A percentile compares a stretch with the other conserved stretches of the same genome.
phyloP scores from a whole-genome alignment of 2,888 invertebrate genomes.

The Rhodophaea formosa region DNA sequence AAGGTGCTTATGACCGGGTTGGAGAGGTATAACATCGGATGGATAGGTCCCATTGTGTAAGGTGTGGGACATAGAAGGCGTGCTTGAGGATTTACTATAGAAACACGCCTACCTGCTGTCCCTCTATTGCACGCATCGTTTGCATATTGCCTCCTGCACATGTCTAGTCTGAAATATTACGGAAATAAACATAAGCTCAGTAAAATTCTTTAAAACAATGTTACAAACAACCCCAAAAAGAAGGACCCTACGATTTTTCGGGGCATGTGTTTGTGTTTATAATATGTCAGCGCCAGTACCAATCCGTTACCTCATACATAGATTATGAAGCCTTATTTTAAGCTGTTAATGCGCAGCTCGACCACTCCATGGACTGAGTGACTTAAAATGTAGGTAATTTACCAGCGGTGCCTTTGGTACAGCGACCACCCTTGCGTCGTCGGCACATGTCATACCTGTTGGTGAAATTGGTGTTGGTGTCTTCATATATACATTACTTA shows the following conservation, averaged over 20 bases:
- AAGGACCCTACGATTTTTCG: constrained; percentile 7
- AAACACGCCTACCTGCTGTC: constrained; percentile 94
- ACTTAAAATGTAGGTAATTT: constrained; percentile 82
- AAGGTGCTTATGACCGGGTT: constrained; percentile 70
- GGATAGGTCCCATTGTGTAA: constrained; percentile 46
- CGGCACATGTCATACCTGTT: constrained; percentile 99
- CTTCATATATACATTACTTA: constrained; percentile 39
- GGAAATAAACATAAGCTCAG: constrained; percentile 78
- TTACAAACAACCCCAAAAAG: constrained; percentile 2
- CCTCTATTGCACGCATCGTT: constrained; percentile 98
- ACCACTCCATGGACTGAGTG: constrained; percentile 58
- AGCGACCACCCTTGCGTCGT: constrained; percentile 96
- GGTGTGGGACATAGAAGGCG: constrained; percentile 71
- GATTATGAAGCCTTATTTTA: constrained; percentile 72
- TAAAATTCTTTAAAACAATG: constrained; percentile 37
- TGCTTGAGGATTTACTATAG: constrained; percentile 51
- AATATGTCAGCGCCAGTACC: constrained; percentile 80
- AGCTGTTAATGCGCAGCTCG: constrained; percentile 72
- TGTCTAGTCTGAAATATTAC: constrained; percentile 95
- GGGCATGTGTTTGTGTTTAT: constrained; percentile 25
- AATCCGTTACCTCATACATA: constrained; percentile 75
- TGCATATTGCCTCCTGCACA: constrained; percentile 97
- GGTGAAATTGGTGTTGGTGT: constrained; percentile 70
- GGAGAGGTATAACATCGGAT: constrained; percentile 46
- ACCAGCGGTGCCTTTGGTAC: constrained; percentile 99